phyloP scores from a whole-genome alignment of 2,797 vertebrate genomes.

The Sarcoramphus papa region DNA sequence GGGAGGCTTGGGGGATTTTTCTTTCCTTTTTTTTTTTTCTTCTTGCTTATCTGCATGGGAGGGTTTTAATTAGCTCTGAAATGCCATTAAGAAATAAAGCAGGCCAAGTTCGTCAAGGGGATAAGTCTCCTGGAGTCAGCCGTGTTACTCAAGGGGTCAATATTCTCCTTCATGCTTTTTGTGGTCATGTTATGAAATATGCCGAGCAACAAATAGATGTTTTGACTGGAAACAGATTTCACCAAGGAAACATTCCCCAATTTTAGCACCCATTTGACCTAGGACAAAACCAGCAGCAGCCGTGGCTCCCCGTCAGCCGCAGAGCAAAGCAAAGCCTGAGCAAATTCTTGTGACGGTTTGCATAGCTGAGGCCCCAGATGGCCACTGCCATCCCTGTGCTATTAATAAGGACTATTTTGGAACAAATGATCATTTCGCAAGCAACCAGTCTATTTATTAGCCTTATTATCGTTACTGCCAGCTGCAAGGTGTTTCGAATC shows the following conservation, averaged over 20 bases:
- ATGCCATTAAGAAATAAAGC: not conserved
- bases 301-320: accelerated
- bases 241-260: not conserved
- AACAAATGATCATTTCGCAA: not conserved
- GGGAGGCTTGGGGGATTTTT: not conserved
- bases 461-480: not conserved
- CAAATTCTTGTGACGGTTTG: not conserved
- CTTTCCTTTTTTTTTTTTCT: not conserved
- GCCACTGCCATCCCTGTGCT: not conserved
- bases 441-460: not conserved
- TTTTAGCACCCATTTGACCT: not conserved
- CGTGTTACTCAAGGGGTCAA: not conserved
- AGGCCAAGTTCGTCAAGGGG: not conserved
- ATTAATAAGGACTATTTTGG: conserved; percentile 34
- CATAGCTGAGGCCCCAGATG: not conserved
- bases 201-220: not conserved
- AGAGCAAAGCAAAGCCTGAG: not conserved
- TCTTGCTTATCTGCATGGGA: not conserved
- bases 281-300: not conserved
- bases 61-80: not conserved
- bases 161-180: not conserved
- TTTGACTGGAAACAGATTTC: conserved; percentile 21
- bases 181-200: not conserved
- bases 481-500: not conserved
- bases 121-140: not conserved